phyloP scores from a whole-genome alignment of 2,888 invertebrate genomes.

The Ornithoptera alexandrae region DNA sequence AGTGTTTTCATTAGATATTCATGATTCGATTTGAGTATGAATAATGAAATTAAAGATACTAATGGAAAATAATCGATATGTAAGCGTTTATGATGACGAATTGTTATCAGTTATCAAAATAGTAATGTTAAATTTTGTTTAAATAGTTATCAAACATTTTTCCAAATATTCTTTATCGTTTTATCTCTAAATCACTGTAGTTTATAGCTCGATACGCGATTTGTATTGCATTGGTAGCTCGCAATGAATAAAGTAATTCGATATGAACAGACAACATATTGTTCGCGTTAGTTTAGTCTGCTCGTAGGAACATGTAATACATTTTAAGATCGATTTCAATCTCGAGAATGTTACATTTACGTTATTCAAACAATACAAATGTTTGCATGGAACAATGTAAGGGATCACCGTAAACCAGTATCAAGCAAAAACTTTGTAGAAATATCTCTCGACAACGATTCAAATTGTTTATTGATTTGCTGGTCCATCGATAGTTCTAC shows the following conservation, averaged over 20 bases:
- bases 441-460: background rate
- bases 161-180: background rate
- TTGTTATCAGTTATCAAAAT: too few relatives aligned
- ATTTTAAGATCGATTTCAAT: constrained; percentile 15
- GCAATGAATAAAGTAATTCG: constrained; percentile 19
- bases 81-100: too few relatives aligned
- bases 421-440: background rate
- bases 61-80: background rate
- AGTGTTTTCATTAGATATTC: background rate
- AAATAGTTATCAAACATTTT: too few relatives aligned
- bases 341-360: constrained; percentile 8
- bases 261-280: constrained; percentile 21
- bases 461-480: background rate
- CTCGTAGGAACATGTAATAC: constrained; percentile 3
- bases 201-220: constrained; percentile 6
- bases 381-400: background rate
- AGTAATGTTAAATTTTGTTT: too few relatives aligned
- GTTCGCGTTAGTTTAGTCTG: constrained; percentile 27
- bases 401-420: background rate
- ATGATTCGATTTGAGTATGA: background rate
- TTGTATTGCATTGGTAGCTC: constrained; percentile 8
- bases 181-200: background rate
- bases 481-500: background rate
- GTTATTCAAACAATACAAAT: constrained; percentile 5
- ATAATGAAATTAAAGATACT: background rate